These are phyloP conservation scores for Malthinus flaveolus DNA, from an alignment of 2,888 invertebrate species.

Conservation along the genomic window DNA sequence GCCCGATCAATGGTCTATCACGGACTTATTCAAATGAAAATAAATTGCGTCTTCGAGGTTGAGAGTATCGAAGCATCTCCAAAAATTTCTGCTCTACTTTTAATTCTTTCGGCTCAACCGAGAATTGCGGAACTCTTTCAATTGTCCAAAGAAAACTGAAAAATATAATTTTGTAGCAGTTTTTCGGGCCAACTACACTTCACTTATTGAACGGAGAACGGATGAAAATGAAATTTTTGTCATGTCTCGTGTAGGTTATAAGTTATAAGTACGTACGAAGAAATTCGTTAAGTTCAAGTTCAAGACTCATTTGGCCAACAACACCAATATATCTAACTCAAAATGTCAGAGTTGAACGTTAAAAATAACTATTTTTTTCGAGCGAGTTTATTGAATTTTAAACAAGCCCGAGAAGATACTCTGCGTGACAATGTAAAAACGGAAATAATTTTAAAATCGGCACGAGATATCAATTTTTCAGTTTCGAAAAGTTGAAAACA, in stretches of 20 bases:
- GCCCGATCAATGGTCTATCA: too few species aligned
- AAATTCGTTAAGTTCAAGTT: background rate
- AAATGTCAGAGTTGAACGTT: conserved; percentile 29
- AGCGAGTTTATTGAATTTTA: conserved; percentile 33
- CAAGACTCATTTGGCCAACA: conserved; percentile 11
- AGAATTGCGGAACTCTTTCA: too few species aligned
- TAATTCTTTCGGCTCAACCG: too few species aligned
- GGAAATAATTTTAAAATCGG: background rate
- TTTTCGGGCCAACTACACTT: conserved; percentile 18
- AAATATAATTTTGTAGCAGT: too few species aligned
- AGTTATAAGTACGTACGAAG: background rate
- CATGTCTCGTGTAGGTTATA: too few species aligned
- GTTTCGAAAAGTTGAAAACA: background rate
- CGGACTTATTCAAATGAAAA: too few species aligned
- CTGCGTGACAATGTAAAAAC: conserved; percentile 31
- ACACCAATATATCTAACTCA: conserved; percentile 31
- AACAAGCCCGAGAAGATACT: conserved; percentile 24
- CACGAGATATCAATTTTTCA: background rate
- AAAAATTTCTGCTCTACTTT: too few species aligned
- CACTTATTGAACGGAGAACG: conserved; percentile 7
- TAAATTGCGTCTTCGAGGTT: too few species aligned
- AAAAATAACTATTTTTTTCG: conserved; percentile 26
- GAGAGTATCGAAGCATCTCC: too few species aligned
- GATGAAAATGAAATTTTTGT: conserved; percentile 4
- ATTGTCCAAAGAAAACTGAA: too few species aligned